Evolutionary conservation across 2,888 invertebrate species (phyloP).

Genomic region (Micropterix aruncella): DNA sequence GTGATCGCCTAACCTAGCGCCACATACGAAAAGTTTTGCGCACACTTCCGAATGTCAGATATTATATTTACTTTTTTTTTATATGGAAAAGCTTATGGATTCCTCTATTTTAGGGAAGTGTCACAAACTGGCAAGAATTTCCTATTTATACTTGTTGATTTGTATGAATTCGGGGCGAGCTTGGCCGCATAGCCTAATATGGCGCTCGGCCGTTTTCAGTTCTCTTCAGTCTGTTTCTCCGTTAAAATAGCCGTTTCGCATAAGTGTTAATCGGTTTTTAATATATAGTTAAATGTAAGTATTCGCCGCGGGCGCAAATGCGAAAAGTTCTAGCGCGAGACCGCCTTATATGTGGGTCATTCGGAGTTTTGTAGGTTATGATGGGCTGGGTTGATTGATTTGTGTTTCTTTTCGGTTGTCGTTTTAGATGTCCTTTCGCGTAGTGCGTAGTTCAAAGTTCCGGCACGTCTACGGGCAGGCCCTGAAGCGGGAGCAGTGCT

Average conservation of each 20-base stretch:
- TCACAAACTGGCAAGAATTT: too few species aligned
- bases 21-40: too few species aligned
- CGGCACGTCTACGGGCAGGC: constrained; percentile 89
- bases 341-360: not conserved
- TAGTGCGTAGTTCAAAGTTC: constrained; percentile 95
- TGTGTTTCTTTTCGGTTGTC: constrained; percentile 21
- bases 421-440: constrained; percentile 85
- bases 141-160: not conserved
- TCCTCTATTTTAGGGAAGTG: too few species aligned
- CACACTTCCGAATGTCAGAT: too few species aligned
- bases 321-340: constrained; percentile 7
- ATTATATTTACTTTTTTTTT: too few species aligned
- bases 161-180: too few species aligned
- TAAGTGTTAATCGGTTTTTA: constrained; percentile 7
- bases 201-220: constrained; percentile 47
- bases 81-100: too few species aligned
- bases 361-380: constrained; percentile 31
- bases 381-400: constrained; percentile 19
- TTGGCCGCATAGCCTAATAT: constrained; percentile 53
- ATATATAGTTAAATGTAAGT: constrained; percentile 10
- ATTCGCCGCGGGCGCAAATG: too few species aligned
- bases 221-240: not conserved
- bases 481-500: constrained; percentile 90
- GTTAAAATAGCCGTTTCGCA: constrained; percentile 3
- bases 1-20: too few species aligned